Conservation (phyloP, 2,797 vertebrate species). For the Champsocephalus gunnari region DNA sequence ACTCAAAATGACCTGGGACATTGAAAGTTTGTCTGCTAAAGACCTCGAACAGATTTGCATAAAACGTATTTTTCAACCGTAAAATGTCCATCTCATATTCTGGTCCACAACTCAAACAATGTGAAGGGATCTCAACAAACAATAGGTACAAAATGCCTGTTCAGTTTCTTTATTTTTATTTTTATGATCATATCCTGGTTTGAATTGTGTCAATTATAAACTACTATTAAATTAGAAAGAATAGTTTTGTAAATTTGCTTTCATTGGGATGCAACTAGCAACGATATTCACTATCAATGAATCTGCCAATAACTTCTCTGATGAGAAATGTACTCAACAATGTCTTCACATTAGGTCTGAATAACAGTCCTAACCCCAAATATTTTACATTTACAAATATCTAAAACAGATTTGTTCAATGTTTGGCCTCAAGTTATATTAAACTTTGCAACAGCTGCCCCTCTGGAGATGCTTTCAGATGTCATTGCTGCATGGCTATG, state of each 20-base stretch:
- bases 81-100: neutral
- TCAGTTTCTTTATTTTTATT: no score
- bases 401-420: neutral
- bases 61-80: neutral
- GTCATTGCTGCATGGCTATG: constrained; percentile 5
- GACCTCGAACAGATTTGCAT: no score
- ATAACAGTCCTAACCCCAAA: neutral
- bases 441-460: constrained; percentile 11
- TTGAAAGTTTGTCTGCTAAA: neutral
- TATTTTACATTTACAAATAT: neutral
- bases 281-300: neutral
- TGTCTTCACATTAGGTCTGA: neutral
- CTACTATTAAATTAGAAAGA: no score
- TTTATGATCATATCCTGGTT: no score
- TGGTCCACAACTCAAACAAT: neutral
- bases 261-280: neutral
- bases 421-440: neutral
- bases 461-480: neutral
- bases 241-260: neutral
- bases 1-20: neutral
- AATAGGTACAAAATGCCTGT: no score
- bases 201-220: no score
- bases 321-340: no score
- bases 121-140: neutral
- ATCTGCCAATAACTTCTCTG: no score